Percentiles rank a stretch among this genome's conserved stretches.
phyloP scores from a whole-genome alignment of 2,888 invertebrate species.

The Eudasyphora cyanicolor region DNA sequence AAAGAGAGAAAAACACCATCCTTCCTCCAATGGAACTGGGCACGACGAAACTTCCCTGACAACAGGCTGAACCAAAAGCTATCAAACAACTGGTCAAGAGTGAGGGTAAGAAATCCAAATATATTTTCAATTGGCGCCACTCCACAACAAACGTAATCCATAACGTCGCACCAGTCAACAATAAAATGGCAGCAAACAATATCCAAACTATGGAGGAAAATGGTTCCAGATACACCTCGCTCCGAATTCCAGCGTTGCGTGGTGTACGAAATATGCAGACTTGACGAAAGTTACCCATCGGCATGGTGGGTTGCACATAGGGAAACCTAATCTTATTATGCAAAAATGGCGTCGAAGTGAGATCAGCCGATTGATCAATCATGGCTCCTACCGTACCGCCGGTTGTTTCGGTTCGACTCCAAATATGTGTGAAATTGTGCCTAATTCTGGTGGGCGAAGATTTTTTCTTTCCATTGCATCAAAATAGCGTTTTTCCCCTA shows the following conservation, averaged over 20 bases:
- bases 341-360: slow-evolving; percentile 70
- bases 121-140: slow-evolving; percentile 53
- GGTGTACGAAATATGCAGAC: slow-evolving; percentile 83
- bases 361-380: slow-evolving; percentile 69
- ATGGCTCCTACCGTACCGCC: slow-evolving; percentile 75
- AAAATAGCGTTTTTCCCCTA: neutral
- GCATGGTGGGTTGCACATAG: slow-evolving; percentile 67
- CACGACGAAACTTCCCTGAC: slow-evolving; percentile 80
- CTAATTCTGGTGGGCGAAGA: slow-evolving; percentile 68
- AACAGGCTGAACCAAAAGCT: slow-evolving; percentile 80
- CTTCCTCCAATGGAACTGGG: slow-evolving; percentile 80
- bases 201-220: slow-evolving; percentile 82
- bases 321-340: slow-evolving; percentile 67
- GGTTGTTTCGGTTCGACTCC: slow-evolving; percentile 71
- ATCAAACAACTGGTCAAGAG: slow-evolving; percentile 75
- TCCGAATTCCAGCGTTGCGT: slow-evolving; percentile 81
- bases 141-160: slow-evolving; percentile 76
- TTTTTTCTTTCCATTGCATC: too few relatives aligned
- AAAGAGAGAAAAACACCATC: slow-evolving; percentile 71
- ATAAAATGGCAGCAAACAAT: slow-evolving; percentile 77
- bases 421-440: slow-evolving; percentile 69
- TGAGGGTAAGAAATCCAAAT: slow-evolving; percentile 72
- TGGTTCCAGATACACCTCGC: slow-evolving; percentile 82
- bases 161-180: slow-evolving; percentile 75
- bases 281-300: slow-evolving; percentile 74